A percentile compares a stretch with the other conserved stretches of the same genome.
These are phyloP conservation scores for Chrysolina americana DNA, from an alignment of 2,888 invertebrate species.

Conservation along the genomic window DNA sequence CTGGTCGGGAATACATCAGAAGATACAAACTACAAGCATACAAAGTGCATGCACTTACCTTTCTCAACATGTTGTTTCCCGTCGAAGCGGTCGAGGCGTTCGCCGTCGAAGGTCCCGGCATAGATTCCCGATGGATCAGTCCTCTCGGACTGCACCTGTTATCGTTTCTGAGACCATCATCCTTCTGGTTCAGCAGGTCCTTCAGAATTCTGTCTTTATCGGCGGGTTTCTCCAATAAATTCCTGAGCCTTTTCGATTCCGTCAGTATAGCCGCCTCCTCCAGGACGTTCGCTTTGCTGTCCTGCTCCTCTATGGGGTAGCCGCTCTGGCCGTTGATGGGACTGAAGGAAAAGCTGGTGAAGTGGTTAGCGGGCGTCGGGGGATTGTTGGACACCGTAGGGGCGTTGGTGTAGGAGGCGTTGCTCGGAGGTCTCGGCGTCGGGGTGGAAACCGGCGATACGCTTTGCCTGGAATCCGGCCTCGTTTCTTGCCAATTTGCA, in stretches of 20 bases:
- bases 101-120: conserved; percentile 68
- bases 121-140: conserved; percentile 61
- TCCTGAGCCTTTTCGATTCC: conserved; percentile 71
- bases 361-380: conserved; percentile 63
- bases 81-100: conserved; percentile 55
- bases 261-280: conserved; percentile 67
- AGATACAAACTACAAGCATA: too few species aligned
- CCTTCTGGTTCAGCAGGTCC: conserved; percentile 78
- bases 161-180: conserved; percentile 73
- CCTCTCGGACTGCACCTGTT: conserved; percentile 69
- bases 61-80: conserved; percentile 76
- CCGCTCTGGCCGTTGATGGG: conserved; percentile 73
- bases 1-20: too few species aligned
- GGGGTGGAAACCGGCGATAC: conserved; percentile 72
- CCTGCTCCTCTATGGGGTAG: conserved; percentile 69
- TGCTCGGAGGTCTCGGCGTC: conserved; percentile 69
- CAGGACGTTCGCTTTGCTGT: conserved; percentile 70
- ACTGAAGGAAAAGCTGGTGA: conserved; percentile 76
- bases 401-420: conserved; percentile 56
- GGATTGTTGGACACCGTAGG: conserved; percentile 65
- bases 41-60: conserved; percentile 68
- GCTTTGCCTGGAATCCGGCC: conserved; percentile 78
- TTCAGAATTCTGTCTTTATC: conserved; percentile 73
- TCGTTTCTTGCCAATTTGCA: conserved; percentile 62
- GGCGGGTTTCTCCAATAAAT: conserved; percentile 71